Percentiles rank a stretch among this genome's conserved stretches.
Conservation (phyloP, 2,113 vertebrate species). For the Callithrix jacchus region DNA sequence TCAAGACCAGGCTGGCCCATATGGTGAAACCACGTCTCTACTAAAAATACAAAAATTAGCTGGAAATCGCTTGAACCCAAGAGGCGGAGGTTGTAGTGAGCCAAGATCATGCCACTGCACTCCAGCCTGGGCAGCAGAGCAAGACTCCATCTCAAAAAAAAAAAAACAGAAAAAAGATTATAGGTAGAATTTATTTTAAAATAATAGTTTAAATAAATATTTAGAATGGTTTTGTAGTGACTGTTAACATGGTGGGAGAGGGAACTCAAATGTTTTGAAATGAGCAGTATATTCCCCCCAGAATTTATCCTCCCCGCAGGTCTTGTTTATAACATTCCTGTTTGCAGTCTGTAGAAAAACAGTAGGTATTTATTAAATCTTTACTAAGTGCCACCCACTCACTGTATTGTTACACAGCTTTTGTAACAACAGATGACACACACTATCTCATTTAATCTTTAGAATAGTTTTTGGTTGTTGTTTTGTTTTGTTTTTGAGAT, state of each 20-base stretch:
- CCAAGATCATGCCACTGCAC: no score
- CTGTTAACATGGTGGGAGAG: background rate
- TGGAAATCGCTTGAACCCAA: no score
- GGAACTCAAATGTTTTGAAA: background rate
- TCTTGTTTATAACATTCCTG: background rate
- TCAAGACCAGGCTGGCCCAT: no score
- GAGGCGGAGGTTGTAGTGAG: no score
- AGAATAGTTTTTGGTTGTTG: background rate
- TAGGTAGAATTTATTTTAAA: background rate
- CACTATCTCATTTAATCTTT: background rate
- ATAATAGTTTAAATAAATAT: background rate
- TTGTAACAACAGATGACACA: background rate
- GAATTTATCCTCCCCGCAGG: background rate
- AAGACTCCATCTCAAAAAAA: no score
- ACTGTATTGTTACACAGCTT: background rate
- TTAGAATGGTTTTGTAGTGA: background rate
- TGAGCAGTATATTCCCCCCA: background rate
- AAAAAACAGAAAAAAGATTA: background rate
- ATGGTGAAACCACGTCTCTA: no score
- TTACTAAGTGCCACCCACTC: background rate
- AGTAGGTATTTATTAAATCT: background rate
- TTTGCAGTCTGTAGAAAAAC: background rate
- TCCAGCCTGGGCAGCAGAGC: no score
- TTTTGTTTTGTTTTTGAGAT: no score
- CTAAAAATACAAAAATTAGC: no score